phyloP scores from a whole-genome alignment of 2,888 invertebrate genomes.

The Timema podura region DNA sequence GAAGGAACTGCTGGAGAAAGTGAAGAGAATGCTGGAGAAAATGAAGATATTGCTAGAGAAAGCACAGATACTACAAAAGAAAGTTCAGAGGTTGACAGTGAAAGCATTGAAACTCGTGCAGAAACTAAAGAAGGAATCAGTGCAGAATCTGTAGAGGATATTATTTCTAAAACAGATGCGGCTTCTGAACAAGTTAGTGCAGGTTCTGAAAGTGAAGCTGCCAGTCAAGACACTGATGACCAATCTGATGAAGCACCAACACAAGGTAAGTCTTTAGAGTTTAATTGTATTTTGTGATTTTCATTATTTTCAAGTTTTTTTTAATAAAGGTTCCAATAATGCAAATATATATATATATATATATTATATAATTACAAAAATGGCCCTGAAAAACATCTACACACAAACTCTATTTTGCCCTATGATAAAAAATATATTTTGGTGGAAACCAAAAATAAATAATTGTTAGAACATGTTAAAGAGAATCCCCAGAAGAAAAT shows the following conservation, averaged over 20 bases:
- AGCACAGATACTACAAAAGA: conserved; percentile 27
- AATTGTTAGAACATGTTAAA: no score
- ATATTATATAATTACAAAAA: neutral
- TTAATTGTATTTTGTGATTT: no score
- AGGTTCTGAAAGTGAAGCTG: conserved; percentile 30
- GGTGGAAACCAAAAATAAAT: no score
- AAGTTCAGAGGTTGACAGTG: conserved; percentile 32
- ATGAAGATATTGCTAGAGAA: conserved; percentile 31
- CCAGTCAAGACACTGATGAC: conserved; percentile 27
- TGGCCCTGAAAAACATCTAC: neutral
- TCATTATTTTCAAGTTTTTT: no score
- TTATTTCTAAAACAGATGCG: conserved; percentile 25
- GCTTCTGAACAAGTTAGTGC: conserved; percentile 29
- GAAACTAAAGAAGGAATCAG: conserved; percentile 43
- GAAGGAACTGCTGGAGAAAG: conserved; percentile 27
- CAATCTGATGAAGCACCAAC: conserved; percentile 16
- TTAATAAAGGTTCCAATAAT: no score
- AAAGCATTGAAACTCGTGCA: conserved; percentile 35
- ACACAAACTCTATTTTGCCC: no score
- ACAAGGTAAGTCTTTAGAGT: conserved; percentile 31
- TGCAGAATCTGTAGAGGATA: conserved; percentile 37
- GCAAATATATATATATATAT: neutral
- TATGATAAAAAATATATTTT: no score
- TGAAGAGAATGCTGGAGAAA: conserved; percentile 25
- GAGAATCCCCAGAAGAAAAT: no score